These are phyloP conservation scores for Tolmerus cingulatus DNA, from an alignment of 2,888 invertebrate genomes.

Conservation along the genomic window DNA sequence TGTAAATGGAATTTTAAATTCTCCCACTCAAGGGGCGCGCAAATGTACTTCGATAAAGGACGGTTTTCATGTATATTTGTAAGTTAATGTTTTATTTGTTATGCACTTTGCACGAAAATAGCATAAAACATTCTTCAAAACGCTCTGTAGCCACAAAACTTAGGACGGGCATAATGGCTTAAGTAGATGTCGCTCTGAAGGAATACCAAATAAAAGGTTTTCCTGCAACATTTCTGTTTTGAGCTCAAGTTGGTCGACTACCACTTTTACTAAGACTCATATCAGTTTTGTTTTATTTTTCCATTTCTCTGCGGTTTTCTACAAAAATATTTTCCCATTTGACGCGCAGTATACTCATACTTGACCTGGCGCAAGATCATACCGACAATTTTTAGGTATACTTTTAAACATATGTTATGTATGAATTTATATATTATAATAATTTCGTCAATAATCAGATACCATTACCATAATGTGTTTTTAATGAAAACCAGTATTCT, in stretches of 20 bases:
- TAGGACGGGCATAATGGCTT: not conserved
- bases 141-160: not conserved
- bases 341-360: too few species aligned
- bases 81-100: not conserved
- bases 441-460: too few species aligned
- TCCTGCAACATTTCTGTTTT: not conserved
- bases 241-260: not conserved
- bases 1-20: not conserved
- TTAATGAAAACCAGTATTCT: too few species aligned
- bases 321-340: too few species aligned
- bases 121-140: not conserved
- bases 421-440: too few species aligned
- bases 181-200: not conserved
- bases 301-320: not conserved
- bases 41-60: not conserved
- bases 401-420: too few species aligned
- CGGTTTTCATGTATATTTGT: not conserved
- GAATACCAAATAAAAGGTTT: not conserved
- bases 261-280: not conserved
- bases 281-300: not conserved
- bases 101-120: not conserved
- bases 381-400: too few species aligned
- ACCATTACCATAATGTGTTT: too few species aligned
- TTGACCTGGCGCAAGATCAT: too few species aligned
- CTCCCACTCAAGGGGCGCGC: not conserved